Percentiles rank a stretch among this genome's conserved stretches.
Evolutionary conservation across 2,888 invertebrate species (phyloP).

Genomic region (Athetis lepigone): DNA sequence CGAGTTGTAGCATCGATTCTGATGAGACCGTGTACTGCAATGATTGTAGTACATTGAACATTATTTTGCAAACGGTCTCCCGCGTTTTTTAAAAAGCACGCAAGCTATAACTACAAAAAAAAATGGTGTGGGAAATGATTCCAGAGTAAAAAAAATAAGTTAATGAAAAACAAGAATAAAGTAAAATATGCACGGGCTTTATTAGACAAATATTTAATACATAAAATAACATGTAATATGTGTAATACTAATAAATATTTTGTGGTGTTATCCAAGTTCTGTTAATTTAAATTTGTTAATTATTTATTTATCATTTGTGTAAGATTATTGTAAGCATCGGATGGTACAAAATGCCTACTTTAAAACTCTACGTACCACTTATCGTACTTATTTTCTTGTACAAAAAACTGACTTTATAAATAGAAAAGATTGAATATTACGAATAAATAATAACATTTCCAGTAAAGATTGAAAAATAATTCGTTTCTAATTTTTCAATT

Average conservation of each 20-base stretch:
- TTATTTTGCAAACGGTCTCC: slow-evolving; percentile 3
- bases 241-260: too few species aligned
- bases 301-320: too few species aligned
- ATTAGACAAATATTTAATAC: neutral
- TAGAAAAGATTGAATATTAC: too few species aligned
- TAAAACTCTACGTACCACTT: too few species aligned
- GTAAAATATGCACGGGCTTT: neutral
- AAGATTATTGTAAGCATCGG: too few species aligned
- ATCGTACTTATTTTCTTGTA: too few species aligned
- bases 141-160: slow-evolving; percentile 11
- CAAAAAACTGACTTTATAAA: too few species aligned
- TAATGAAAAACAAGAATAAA: neutral
- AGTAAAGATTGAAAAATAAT: too few species aligned
- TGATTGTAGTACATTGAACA: slow-evolving; percentile 38
- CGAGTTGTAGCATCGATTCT: slow-evolving; percentile 60
- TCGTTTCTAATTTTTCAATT: neutral
- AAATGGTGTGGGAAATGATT: neutral
- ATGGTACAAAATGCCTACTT: too few species aligned
- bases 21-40: slow-evolving; percentile 44
- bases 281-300: too few species aligned
- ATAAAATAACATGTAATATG: neutral
- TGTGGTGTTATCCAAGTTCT: too few species aligned
- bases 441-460: too few species aligned
- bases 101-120: slow-evolving; percentile 17
- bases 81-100: slow-evolving; percentile 28